phyloP scores from a whole-genome alignment of 2,888 invertebrate genomes.

The Amphipoea lucens region DNA sequence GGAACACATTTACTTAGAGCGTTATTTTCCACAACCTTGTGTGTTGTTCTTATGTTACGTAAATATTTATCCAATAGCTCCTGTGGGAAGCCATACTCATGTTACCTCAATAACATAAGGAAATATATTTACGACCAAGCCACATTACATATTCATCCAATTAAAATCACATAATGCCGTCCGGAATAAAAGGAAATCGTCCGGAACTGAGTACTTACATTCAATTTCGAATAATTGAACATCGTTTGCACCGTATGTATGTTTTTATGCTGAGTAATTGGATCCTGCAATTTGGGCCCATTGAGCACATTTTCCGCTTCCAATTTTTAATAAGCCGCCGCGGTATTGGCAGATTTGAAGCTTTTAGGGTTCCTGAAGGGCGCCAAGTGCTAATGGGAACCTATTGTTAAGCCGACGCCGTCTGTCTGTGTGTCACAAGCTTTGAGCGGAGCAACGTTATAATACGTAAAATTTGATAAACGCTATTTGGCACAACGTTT shows the following conservation, averaged over 20 bases:
- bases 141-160: constrained; percentile 22
- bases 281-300: constrained; percentile 14
- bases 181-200: constrained; percentile 29
- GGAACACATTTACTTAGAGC: background rate
- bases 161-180: constrained; percentile 18
- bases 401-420: no score
- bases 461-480: no score
- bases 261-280: constrained; percentile 40
- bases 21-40: background rate
- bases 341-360: constrained; percentile 14
- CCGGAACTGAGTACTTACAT: constrained; percentile 26
- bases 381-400: no score
- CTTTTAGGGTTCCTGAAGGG: background rate
- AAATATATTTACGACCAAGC: background rate
- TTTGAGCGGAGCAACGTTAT: no score
- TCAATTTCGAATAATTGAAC: constrained; percentile 50
- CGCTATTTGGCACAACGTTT: no score
- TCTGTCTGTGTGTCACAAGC: no score
- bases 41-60: no score
- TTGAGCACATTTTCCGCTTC: constrained; percentile 11
- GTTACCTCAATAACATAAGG: background rate
- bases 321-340: constrained; percentile 21
- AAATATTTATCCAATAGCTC: background rate
- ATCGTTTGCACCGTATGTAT: constrained; percentile 32
- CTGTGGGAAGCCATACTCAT: no score